A percentile compares a stretch with the other conserved stretches of the same genome.
phyloP scores from a whole-genome alignment of 2,797 vertebrate genomes.

The Syndactyla subalaris region DNA sequence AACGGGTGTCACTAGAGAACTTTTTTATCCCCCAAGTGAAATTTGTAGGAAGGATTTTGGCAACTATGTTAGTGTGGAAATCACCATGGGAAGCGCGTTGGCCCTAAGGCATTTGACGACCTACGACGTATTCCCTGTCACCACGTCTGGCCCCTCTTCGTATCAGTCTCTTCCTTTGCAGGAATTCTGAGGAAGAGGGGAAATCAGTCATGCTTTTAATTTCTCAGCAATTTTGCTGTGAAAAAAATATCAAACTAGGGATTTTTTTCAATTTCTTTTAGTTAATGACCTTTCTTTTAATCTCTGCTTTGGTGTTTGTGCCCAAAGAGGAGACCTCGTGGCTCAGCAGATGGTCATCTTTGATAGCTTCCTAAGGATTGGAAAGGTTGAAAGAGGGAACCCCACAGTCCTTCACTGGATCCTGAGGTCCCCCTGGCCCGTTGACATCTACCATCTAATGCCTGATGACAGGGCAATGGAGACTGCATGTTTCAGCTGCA shows the following conservation, averaged over 20 bases:
- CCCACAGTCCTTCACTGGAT: not conserved
- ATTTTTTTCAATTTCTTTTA: not conserved
- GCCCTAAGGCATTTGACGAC: rapidly evolving
- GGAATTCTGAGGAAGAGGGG: not conserved
- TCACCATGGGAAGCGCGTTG: not conserved
- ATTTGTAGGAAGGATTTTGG: constrained; percentile 36
- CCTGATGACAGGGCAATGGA: constrained; percentile 49
- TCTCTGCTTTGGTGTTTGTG: not conserved
- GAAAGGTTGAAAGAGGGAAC: not conserved
- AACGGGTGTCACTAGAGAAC: not conserved
- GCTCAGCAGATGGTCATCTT: not conserved
- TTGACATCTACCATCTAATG: constrained; percentile 34
- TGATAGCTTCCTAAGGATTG: not conserved
- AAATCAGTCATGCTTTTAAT: not conserved
- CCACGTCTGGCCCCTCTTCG: not conserved
- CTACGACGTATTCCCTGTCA: not conserved
- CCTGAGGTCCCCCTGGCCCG: not conserved
- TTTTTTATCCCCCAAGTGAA: not conserved
- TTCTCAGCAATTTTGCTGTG: not conserved
- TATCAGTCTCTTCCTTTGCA: not conserved
- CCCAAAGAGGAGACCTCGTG: not conserved
- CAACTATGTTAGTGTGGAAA: not conserved
- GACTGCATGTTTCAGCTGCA: constrained; percentile 16
- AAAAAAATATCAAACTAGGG: not conserved
- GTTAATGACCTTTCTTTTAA: not conserved